Conservation (phyloP, 2,888 invertebrate species). For the Patella pellucida region DNA sequence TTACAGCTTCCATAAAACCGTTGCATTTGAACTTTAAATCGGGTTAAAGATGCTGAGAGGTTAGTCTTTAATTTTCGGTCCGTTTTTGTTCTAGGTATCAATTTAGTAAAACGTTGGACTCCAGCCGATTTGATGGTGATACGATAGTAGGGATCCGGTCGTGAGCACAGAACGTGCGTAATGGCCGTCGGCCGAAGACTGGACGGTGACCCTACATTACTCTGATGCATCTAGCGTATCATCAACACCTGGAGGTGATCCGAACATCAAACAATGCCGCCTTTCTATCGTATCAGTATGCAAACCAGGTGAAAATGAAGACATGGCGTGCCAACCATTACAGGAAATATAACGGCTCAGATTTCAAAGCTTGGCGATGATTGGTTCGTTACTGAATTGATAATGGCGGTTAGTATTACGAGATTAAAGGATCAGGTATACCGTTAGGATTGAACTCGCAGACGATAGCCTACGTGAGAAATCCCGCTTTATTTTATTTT, state of each 20-base stretch:
- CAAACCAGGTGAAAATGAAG: slow-evolving; percentile 2
- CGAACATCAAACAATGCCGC: neutral
- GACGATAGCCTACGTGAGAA: neutral
- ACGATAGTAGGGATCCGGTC: slow-evolving; percentile 5
- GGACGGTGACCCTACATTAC: neutral
- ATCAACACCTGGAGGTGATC: neutral
- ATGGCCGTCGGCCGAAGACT: neutral
- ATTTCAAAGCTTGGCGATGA: neutral
- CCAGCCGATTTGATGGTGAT: slow-evolving; percentile 2
- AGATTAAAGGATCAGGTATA: neutral
- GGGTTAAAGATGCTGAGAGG: slow-evolving; percentile 1
- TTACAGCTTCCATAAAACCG: neutral
- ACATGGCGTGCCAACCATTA: neutral
- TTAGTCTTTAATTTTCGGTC: slow-evolving; percentile 1
- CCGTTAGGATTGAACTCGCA: neutral
- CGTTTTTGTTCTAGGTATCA: slow-evolving; percentile 1
- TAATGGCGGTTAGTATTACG: slow-evolving; percentile 1
- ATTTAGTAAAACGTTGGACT: neutral
- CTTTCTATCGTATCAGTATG: neutral
- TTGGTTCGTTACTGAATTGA: slow-evolving; percentile 9
- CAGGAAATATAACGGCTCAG: neutral
- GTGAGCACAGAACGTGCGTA: slow-evolving; percentile 4
- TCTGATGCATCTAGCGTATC: slow-evolving; percentile 11
- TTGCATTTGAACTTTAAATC: slow-evolving; percentile 6
- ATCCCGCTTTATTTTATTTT: no score